Conservation (phyloP, 2,113 vertebrate genomes). For the Eolophus roseicapilla region DNA sequence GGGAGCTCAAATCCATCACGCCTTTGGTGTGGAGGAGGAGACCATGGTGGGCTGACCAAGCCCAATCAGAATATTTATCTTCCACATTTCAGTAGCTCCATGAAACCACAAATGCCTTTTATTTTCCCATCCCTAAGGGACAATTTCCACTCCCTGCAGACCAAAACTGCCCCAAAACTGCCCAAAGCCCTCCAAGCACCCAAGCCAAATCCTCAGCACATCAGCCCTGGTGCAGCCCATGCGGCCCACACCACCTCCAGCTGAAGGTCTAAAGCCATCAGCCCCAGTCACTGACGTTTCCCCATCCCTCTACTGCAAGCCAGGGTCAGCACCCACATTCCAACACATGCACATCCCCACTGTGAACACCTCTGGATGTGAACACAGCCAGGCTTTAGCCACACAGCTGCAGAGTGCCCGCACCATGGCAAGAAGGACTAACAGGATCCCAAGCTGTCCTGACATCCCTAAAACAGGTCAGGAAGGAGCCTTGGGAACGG, state of each 20-base stretch:
- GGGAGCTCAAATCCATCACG: not conserved
- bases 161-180: not conserved
- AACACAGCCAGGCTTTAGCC: not conserved
- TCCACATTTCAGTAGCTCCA: not conserved
- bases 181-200: not conserved
- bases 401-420: accelerated
- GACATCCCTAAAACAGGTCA: accelerated
- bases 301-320: not conserved
- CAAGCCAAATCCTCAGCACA: accelerated
- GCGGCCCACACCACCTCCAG: not conserved
- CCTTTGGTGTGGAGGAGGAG: not conserved
- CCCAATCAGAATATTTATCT: not conserved
- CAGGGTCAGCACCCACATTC: not conserved
- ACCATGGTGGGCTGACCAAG: accelerated
- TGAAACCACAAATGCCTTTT: not conserved
- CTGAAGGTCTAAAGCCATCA: not conserved
- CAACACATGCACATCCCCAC: accelerated
- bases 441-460: not conserved
- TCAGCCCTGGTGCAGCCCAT: not conserved
- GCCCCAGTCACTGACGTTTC: not conserved
- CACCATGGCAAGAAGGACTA: not conserved
- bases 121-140: not conserved
- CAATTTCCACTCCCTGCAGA: not conserved
- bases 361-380: not conserved
- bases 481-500: not conserved